Base-by-base conservation (phyloP, 2,113 vertebrate species). In the Eurystomus gularis region DNA sequence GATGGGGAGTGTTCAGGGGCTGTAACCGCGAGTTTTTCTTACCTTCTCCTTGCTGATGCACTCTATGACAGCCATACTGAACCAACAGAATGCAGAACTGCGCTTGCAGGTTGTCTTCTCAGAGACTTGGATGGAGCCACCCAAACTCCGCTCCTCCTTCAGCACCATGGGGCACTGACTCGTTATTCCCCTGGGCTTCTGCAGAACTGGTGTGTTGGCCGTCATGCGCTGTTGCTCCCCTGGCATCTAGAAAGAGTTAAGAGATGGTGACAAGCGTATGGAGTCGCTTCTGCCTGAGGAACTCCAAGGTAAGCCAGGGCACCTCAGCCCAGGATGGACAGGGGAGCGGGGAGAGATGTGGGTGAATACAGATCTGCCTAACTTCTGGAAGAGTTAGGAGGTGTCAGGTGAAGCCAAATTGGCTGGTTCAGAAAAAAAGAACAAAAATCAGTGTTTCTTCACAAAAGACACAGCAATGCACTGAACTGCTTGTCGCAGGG, bases 301-400 rank as follows among this genome's bases (percentile, higher is more conserved):
- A 24, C 3, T 25, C n/a, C 1, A 5, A 39, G 33, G 14, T 69
- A 57, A 80, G 7, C 7, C 13, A 68, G 7, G 17, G 3, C 0
- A 0, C 31, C 78, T 71, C 57, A 92, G 7, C 28, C 28, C 11
- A 14, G 29, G 24, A 18, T 7, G 8, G 37, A 65, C 13, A 55
- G 8, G 29, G 8, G 13, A 49, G 11, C 2, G 3, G 7, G 11
- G 24, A 46, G 14, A 65, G 7, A 17, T 3, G 1, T 19, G 35
- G 19, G 6, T 61, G 10, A 78, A 57, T 24, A 39, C 21, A 24
- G 19, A 60, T 52, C 17, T 81, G 10, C 26, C 3, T 58, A 21
- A 26, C 39, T 23, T 5, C 1, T 65, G 39, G 29, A 35, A 73
- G n/a, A 29, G 3, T 79, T 61, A 31, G 12, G 13, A 37, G 5